Evolutionary conservation across 2,888 invertebrate genomes (phyloP), one percentile per base, ranked within the genome.

Genomic region (Drosophila bunnanda): DNA sequence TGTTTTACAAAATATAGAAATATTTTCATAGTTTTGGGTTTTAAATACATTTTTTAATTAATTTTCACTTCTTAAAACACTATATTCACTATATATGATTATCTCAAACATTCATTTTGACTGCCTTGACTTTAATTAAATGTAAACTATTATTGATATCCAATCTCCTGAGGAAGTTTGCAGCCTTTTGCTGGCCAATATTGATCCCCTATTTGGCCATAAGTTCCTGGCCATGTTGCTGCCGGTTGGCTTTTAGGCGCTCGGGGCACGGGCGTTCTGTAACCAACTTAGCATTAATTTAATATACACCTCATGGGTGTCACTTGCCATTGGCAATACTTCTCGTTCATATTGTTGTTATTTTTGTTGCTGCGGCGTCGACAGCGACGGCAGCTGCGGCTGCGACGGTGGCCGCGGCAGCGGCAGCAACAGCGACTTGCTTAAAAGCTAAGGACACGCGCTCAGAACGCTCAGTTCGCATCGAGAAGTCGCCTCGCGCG

Each of bases 361-460:
- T 10, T 17, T 46, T 12, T 28, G 17, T 20, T 34, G 53, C 12
- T 28, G 52, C 6, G n/a, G 8, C 39, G 60, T 36, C 43, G 56
- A 12, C 39, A 46, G 36, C 44, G 59, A 59, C 34, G 41, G 20
- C 34, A 13, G 12, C 30, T 17, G 44, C 39, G 22, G 17, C 53
- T 5, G 54, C 43, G 36, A 36, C 48, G 13, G 13, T 13, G 36
- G 13, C 50, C 7, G 58, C 59, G 53, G 13, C 54, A 48, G 62
- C 54, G 39, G 15, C 36, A 36, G 38, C 53, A 30, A 30, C 54
- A 28, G 57, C 28, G 44, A 55, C 55, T 82, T 82, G 83, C 84
- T 91, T 91, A 90, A 91, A 91, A 92, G 92, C 91, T 91, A 91
- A 91, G 91, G 91, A 92, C 90, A 88, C 84, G 78, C 75, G 83